Conservation (phyloP, 2,797 vertebrate genomes). For the Acrossocheilus fasciatus region DNA sequence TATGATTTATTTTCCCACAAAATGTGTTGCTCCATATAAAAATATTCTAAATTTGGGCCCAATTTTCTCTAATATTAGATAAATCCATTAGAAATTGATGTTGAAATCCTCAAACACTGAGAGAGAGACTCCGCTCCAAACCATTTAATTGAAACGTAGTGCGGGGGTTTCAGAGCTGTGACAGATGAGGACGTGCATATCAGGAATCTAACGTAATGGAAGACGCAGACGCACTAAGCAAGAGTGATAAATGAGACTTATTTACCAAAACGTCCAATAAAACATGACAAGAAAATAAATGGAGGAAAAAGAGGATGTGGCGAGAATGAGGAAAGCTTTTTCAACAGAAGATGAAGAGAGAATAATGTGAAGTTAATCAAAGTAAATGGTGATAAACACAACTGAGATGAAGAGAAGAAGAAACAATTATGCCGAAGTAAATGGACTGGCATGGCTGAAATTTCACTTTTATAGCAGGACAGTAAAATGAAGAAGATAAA, state of each 20-base stretch:
- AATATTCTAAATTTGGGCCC: background rate
- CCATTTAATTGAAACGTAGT: background rate
- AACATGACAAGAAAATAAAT: conserved; percentile 18
- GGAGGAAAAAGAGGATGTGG: background rate
- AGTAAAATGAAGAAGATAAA: background rate
- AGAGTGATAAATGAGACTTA: conserved; percentile 31
- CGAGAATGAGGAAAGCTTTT: background rate
- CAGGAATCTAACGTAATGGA: conserved; percentile 10
- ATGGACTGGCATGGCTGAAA: background rate
- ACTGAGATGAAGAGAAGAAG: background rate
- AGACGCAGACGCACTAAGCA: background rate
- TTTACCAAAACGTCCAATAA: conserved; percentile 17
- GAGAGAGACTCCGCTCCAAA: background rate
- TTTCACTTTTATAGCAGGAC: background rate
- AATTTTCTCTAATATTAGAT: background rate
- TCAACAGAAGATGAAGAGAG: background rate
- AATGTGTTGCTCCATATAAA: background rate
- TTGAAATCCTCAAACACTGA: background rate
- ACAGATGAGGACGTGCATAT: conserved; percentile 20
- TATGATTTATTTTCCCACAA: too few relatives aligned
- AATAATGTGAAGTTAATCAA: conserved; percentile 27
- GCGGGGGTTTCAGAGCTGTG: background rate
- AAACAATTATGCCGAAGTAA: conserved; percentile 16
- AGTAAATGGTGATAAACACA: conserved; percentile 12
- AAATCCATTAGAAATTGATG: background rate